These are phyloP conservation scores for Apantesis nais DNA, from an alignment of 2,888 invertebrate genomes.

Conservation along the genomic window DNA sequence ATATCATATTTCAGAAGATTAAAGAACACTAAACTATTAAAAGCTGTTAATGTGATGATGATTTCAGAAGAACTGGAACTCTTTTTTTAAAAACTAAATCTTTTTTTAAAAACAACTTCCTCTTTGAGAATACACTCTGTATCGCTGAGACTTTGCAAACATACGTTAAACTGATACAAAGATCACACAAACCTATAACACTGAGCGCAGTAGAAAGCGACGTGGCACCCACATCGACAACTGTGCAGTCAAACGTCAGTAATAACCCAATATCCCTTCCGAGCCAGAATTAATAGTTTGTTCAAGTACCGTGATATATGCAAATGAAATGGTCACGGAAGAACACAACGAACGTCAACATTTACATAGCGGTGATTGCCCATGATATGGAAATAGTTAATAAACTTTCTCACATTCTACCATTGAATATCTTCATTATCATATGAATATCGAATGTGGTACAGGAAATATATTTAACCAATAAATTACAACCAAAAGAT, in stretches of 20 bases:
- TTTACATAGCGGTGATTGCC: background rate
- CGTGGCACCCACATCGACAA: too few relatives aligned
- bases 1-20: background rate
- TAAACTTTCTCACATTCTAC: constrained; percentile 6
- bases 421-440: background rate
- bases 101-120: too few relatives aligned
- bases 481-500: background rate
- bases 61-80: too few relatives aligned
- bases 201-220: too few relatives aligned
- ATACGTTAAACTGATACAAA: too few relatives aligned
- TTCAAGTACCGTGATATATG: background rate
- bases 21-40: too few relatives aligned
- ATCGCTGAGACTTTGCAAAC: too few relatives aligned
- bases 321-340: background rate
- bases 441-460: background rate
- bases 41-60: too few relatives aligned
- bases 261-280: background rate
- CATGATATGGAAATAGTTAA: background rate
- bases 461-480: background rate
- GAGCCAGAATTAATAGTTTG: constrained; percentile 9
- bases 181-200: too few relatives aligned
- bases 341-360: background rate
- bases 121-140: too few relatives aligned
- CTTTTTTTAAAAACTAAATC: too few relatives aligned
- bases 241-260: background rate